A percentile compares a stretch with the other conserved stretches of the same genome.
phyloP scores from a whole-genome alignment of 2,888 invertebrate species.

The Campoplex nolae region DNA sequence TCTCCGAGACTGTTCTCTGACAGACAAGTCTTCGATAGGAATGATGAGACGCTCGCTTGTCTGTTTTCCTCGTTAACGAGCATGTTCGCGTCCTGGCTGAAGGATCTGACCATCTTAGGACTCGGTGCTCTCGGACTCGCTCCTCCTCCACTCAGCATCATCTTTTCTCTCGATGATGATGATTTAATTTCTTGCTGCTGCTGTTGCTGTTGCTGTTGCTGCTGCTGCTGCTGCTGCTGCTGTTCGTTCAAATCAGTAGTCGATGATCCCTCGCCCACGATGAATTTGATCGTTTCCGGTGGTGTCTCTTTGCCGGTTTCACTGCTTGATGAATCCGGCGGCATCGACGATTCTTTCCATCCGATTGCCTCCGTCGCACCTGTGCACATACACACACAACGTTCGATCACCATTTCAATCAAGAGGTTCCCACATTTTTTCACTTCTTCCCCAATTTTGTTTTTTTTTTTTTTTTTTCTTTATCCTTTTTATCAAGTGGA shows the following conservation, averaged over 20 bases:
- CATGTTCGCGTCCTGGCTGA: conserved; percentile 86
- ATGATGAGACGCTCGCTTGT: conserved; percentile 69
- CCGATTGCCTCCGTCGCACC: conserved; percentile 78
- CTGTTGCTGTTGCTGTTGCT: conserved; percentile 50
- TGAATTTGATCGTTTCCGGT: conserved; percentile 82
- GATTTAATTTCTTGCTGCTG: conserved; percentile 3
- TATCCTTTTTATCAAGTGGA: neutral
- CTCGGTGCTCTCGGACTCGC: conserved; percentile 41
- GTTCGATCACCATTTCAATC: conserved; percentile 45
- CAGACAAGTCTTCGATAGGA: conserved; percentile 85
- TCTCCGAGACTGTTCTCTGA: conserved; percentile 85
- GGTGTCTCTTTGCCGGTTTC: conserved; percentile 86
- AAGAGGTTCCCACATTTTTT: neutral
- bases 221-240: conserved; percentile 41
- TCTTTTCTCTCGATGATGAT: conserved; percentile 4
- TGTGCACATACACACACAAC: conserved; percentile 74
- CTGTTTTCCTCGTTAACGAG: conserved; percentile 73
- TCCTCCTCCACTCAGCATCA: conserved; percentile 1
- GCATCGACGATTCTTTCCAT: conserved; percentile 85
- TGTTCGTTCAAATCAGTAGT: conserved; percentile 60
- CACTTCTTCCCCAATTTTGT: neutral
- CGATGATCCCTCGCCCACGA: conserved; percentile 78
- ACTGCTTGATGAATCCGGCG: conserved; percentile 86
- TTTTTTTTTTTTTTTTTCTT: neutral
- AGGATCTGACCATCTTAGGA: conserved; percentile 84